These are phyloP conservation scores for Circaetus cinerascens DNA, from an alignment of 2,113 vertebrate species.

Conservation along the genomic window DNA sequence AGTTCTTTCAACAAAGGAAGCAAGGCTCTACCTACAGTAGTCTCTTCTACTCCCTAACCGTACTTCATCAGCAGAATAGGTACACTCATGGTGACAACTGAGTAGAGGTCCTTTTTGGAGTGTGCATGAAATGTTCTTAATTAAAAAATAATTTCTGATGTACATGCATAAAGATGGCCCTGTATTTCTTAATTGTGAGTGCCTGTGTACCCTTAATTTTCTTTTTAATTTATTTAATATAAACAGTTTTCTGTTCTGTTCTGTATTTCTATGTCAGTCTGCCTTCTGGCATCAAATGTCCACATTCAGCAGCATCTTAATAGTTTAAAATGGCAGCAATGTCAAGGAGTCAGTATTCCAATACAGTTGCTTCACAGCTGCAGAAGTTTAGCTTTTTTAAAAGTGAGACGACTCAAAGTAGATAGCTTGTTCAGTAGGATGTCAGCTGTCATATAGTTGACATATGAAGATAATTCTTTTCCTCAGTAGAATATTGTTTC, in stretches of 20 bases:
- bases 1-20: not conserved
- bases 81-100: not conserved
- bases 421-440: constrained; percentile 16
- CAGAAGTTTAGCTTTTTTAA: not conserved
- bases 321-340: not conserved
- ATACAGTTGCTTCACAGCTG: not conserved
- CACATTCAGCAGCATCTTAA: not conserved
- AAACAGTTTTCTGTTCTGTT: not conserved
- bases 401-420: not conserved
- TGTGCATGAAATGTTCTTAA: not conserved
- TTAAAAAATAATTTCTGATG: not conserved
- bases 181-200: not conserved
- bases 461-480: not conserved
- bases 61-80: not conserved
- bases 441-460: constrained; percentile 14
- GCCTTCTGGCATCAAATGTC: not conserved
- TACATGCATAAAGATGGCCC: not conserved
- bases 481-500: constrained; percentile 5
- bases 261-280: not conserved
- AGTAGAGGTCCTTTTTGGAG: not conserved
- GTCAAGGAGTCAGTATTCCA: not conserved
- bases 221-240: not conserved
- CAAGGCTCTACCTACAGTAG: not conserved
- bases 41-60: not conserved
- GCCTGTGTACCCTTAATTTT: not conserved